Base-by-base conservation (phyloP, 2,888 invertebrate species). In the Buathra laborator region DNA sequence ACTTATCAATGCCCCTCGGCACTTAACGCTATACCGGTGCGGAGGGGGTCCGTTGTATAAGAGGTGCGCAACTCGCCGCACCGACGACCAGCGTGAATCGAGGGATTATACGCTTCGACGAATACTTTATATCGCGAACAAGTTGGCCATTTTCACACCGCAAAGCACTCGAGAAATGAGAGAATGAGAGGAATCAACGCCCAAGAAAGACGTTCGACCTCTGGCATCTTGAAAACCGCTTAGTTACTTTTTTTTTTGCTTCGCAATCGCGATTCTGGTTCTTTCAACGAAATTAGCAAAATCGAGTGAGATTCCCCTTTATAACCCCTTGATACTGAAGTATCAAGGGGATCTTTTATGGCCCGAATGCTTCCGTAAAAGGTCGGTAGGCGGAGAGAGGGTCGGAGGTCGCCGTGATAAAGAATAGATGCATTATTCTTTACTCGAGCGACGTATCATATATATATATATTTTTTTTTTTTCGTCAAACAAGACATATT, bases 1-100 rank as follows among this genome's bases (percentile, higher is more conserved):
- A 71, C 79, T 79, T 79, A 79, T 79, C 71, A 79, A 79, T 79
- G 71, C 53, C 46, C 62, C 32, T 44, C 64, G 51, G 71, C 66
- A 71, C 71, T 79, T 32, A 64, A 51, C 64, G 44, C 29, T 66
- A 62, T 32, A 62, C 62, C 62, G 29, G 51, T 66, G 71, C 71
- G 29, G 43, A 19, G 12, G 10, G 12, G 48, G 51, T 64, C 44
- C 6, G 44, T 68, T 56, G 67, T 66, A 66, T 64, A 64, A 66
- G 51, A 51, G 64, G 71, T 48, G 71, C n/a, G 71, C 43, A 79
- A 44, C 71, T 71, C 46, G 44, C 71, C 64, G 68, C 32, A 62
- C 68, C 64, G 44, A 16, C 37, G 70, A 37, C 19, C 70, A 14
- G 3, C 43, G 51, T 51, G 70, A 71, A 62, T 53, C 64, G 64